These are phyloP conservation scores for Entelurus aequoreus DNA, from an alignment of 2,113 vertebrate genomes.

Conservation along the genomic window DNA sequence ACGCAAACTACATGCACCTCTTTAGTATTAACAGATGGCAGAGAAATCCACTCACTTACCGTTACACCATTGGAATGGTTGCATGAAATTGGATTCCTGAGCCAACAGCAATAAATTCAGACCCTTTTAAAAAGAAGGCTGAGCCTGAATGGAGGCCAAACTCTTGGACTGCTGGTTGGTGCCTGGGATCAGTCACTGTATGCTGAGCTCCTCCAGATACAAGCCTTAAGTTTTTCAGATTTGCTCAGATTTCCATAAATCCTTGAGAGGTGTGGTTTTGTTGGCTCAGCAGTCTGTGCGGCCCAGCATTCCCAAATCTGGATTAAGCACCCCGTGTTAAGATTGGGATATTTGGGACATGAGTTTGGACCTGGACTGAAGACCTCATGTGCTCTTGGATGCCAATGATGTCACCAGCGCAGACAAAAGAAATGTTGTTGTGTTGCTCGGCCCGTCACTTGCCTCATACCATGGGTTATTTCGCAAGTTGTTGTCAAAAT, in stretches of 20 bases:
- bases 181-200: conserved; percentile 35
- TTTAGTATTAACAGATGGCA: conserved; percentile 30
- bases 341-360: conserved; percentile 49
- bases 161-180: conserved; percentile 30
- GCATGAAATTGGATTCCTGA: conserved; percentile 75
- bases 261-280: conserved; percentile 49
- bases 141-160: conserved; percentile 39
- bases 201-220: conserved; percentile 32
- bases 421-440: conserved; percentile 61
- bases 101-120: conserved; percentile 60
- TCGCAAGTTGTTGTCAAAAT: conserved; percentile 27
- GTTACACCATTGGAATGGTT: conserved; percentile 80
- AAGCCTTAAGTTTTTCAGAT: conserved; percentile 53
- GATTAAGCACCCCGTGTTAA: conserved; percentile 56
- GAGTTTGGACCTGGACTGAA: conserved; percentile 41
- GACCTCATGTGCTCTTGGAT: conserved; percentile 56
- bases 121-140: conserved; percentile 47
- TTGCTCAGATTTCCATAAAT: conserved; percentile 58
- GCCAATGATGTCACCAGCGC: conserved; percentile 58
- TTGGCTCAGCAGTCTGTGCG: conserved; percentile 55
- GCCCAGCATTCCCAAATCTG: conserved; percentile 65
- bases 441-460: conserved; percentile 32
- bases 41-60: conserved; percentile 66
- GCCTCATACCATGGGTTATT: conserved; percentile 35
- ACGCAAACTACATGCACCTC: conserved; percentile 23